phyloP scores from a whole-genome alignment of 2,888 invertebrate genomes.

The Cheilosia impressa region DNA sequence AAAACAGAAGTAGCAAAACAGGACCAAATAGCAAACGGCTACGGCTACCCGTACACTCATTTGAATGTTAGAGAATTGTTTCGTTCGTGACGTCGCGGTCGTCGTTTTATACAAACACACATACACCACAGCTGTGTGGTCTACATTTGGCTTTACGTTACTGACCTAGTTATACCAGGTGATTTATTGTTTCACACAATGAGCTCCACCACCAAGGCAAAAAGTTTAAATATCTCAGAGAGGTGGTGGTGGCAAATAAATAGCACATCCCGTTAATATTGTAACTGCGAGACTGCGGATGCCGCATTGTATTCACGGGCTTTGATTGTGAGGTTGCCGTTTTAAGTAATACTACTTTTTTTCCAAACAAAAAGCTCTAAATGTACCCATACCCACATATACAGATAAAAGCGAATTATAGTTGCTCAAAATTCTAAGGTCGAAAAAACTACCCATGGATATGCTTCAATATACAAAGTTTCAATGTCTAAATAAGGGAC shows the following conservation, averaged over 20 bases:
- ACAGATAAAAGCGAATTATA: constrained; percentile 2
- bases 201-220: constrained; percentile 57
- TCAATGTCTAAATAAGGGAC: constrained; percentile 45
- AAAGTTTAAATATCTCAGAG: constrained; percentile 61
- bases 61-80: constrained; percentile 69
- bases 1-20: constrained; percentile 33
- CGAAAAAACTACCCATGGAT: neutral
- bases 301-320: constrained; percentile 36
- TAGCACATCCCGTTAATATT: constrained; percentile 54
- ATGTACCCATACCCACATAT: neutral
- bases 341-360: neutral
- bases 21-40: constrained; percentile 54
- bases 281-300: constrained; percentile 60
- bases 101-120: constrained; percentile 25
- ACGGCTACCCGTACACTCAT: constrained; percentile 58
- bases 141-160: constrained; percentile 59
- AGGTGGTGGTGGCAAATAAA: constrained; percentile 46
- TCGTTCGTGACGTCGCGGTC: constrained; percentile 46
- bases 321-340: constrained; percentile 10
- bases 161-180: constrained; percentile 69
- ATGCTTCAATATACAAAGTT: constrained; percentile 33
- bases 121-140: constrained; percentile 53
- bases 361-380: constrained; percentile 8
- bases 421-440: neutral
- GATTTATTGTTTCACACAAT: constrained; percentile 76